Conservation (phyloP, 2,888 invertebrate species). For the Noctua janthe region DNA sequence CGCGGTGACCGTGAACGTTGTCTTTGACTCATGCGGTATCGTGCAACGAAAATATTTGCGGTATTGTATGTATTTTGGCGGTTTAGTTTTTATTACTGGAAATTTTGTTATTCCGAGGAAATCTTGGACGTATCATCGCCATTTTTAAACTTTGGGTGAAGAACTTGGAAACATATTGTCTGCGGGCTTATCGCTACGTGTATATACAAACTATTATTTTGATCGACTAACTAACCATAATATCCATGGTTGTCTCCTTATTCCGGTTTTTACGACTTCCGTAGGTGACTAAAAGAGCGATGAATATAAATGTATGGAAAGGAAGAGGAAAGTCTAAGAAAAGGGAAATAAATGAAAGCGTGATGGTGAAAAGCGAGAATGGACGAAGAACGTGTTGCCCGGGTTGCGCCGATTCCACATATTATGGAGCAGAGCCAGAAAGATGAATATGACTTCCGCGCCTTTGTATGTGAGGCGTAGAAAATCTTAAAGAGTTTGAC, state of each 20-base stretch:
- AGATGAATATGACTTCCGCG: not conserved
- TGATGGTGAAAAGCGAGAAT: not conserved
- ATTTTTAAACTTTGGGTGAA: slow-evolving; percentile 4
- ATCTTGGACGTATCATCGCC: slow-evolving; percentile 28
- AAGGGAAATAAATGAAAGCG: not conserved
- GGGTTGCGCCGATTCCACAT: not conserved
- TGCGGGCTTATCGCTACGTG: not conserved
- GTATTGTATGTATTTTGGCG: slow-evolving; percentile 44
- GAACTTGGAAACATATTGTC: not conserved
- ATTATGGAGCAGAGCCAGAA: not conserved
- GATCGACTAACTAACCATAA: not conserved
- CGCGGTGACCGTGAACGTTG: slow-evolving; percentile 78
- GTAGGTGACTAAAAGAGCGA: not conserved
- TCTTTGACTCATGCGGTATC: slow-evolving; percentile 69
- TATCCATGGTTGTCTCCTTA: not conserved
- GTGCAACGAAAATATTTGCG: slow-evolving; percentile 50
- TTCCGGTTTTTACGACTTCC: slow-evolving; percentile 20
- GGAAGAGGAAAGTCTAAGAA: not conserved
- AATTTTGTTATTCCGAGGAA: slow-evolving; percentile 42
- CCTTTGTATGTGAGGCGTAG: not conserved
- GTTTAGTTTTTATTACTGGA: slow-evolving; percentile 24
- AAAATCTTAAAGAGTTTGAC: not conserved
- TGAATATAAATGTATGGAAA: not conserved
- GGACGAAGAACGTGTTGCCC: not conserved
- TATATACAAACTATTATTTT: not conserved